These are phyloP conservation scores for Oxyura jamaicensis DNA, from an alignment of 2,113 vertebrate genomes.

Conservation along the genomic window DNA sequence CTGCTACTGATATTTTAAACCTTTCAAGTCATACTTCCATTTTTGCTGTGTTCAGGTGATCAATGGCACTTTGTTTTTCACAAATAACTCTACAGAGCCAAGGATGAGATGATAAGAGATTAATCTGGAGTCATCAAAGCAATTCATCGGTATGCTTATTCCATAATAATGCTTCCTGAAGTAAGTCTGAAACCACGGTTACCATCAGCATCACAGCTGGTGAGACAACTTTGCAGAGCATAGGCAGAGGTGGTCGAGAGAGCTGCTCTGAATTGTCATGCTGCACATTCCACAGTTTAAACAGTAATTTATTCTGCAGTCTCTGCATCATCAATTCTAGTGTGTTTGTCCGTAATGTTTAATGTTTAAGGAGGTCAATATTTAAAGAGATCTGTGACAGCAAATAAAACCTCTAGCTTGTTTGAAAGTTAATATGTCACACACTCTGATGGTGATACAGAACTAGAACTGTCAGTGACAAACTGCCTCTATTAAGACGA, in stretches of 20 bases:
- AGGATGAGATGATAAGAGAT: background rate
- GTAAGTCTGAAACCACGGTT: background rate
- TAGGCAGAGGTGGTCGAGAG: background rate
- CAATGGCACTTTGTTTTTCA: background rate
- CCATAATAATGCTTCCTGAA: background rate
- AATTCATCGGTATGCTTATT: background rate
- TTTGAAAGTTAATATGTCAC: slow-evolving; percentile 67
- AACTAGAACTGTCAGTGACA: slow-evolving; percentile 10
- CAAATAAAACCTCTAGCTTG: slow-evolving; percentile 51
- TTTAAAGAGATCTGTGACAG: slow-evolving; percentile 57
- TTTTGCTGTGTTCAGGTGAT: background rate
- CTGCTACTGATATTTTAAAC: background rate
- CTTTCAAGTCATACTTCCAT: background rate
- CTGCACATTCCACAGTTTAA: slow-evolving; percentile 67
- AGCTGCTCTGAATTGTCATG: slow-evolving; percentile 51
- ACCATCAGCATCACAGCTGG: background rate
- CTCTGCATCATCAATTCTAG: slow-evolving; percentile 48
- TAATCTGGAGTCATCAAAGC: background rate
- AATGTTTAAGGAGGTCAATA: slow-evolving; percentile 70
- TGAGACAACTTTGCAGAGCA: background rate
- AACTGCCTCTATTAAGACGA: background rate
- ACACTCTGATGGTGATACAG: background rate
- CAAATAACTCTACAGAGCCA: background rate
- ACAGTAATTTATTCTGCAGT: slow-evolving; percentile 73
- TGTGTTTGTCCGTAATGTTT: slow-evolving; percentile 62